Evolutionary conservation across 2,888 invertebrate species (phyloP), one percentile per base, ranked within the genome.

Genomic region (Andrena praecox): DNA sequence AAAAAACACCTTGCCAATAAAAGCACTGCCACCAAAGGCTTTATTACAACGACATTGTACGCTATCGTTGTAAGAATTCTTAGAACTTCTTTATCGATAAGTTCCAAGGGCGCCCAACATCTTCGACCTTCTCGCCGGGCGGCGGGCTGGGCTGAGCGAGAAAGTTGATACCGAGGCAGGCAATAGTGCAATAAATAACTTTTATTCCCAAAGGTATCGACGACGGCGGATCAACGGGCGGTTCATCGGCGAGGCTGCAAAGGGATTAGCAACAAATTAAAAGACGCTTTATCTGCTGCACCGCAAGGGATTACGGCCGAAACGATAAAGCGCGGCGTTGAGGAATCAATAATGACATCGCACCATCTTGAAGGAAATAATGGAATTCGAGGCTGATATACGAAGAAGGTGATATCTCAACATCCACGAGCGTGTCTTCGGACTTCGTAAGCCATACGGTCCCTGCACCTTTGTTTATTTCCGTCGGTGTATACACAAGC

Each of bases 211-310:
- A 48, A 48, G 16, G 16, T 67, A 48, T 20, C 27, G 12, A 10
- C 20, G 33, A 27, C 6, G 29, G 12, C 35, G 29, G 1, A 16
- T 52, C 33, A 29, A 29, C 8, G 31, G 2, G 16, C 7, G 29
- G 52, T 66, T 16, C 67, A 62, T 3, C 16, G 8, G 7, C 27
- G 24, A 68, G 8, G n/a, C 20, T 63, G 27, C 1, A 3, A n/a
- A 10, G 7, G 42, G 54, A 78, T 69, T 63, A 69, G 24, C 10
- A 5, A 12, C 12, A 42, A 77, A 33, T 78, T 68, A 54, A 78
- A 68, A 48, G 20, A 20, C 7, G 7, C 54, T 50, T 63, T 42
- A 35, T 62, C 20, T 10, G 6, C 42, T n/a, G 54, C 63, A 50
- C 42, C 10, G 4, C 16, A 2, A 27, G 10, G 6, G 42, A 68